These are phyloP conservation scores for Phallusia fumigata DNA, from an alignment of 23 tunicate genomes.

Conservation along the genomic window DNA sequence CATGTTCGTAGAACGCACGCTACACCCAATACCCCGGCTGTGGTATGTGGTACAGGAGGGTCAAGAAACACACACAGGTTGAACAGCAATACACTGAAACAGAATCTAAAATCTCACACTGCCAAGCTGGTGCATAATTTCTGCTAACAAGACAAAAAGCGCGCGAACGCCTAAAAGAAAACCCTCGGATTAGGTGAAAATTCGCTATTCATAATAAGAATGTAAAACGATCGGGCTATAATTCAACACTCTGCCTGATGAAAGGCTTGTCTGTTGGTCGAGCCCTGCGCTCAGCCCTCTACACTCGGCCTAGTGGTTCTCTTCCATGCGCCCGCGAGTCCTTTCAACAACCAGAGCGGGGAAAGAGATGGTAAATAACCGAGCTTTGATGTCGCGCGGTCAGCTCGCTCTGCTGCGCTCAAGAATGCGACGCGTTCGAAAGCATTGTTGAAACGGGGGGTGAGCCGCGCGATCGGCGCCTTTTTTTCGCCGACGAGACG, in stretches of 20 bases:
- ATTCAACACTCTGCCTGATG: neutral
- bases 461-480: neutral
- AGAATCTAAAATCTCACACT: no score
- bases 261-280: neutral
- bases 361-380: neutral
- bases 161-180: no score
- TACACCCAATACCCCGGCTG: no score
- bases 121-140: no score
- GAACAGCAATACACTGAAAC: no score
- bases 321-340: neutral
- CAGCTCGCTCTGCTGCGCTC: neutral
- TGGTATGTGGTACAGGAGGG: no score
- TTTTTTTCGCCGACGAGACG: neutral
- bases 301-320: neutral
- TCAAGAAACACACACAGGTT: no score
- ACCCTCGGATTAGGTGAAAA: neutral
- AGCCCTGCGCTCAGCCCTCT: neutral
- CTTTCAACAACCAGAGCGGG: neutral
- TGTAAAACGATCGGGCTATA: conserved; percentile 10
- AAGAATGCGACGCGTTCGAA: conserved; percentile 14
- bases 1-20: no score
- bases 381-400: neutral
- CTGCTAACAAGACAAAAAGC: no score
- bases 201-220: conserved; percentile 5
- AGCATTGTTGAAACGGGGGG: neutral